A percentile compares a stretch with the other conserved stretches of the same genome.
Evolutionary conservation across 2,888 invertebrate genomes (phyloP).

Genomic region (Heliconius aoede): DNA sequence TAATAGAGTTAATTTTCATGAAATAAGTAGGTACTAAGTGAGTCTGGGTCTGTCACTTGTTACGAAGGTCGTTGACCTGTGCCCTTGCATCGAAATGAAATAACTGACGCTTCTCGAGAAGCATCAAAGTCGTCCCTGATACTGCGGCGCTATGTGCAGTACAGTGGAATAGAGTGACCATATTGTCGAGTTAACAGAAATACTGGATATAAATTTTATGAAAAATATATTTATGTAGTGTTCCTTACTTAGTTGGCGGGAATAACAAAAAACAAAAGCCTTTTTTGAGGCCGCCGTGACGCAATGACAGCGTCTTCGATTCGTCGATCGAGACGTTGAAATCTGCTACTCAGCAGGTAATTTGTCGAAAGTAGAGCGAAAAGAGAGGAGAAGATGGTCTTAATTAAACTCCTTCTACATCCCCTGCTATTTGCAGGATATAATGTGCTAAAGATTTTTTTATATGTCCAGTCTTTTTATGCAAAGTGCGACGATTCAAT

Average conservation of each 20-base stretch:
- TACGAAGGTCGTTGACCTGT: constrained; percentile 58
- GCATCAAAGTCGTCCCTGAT: constrained; percentile 57
- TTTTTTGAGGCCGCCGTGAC: no score
- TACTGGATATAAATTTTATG: not conserved
- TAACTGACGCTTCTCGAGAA: constrained; percentile 58
- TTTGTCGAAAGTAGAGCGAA: no score
- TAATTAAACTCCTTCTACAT: no score
- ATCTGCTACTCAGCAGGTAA: no score
- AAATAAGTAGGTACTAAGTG: constrained; percentile 12
- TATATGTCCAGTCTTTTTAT: not conserved
- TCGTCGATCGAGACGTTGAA: no score
- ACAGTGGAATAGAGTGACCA: constrained; percentile 43
- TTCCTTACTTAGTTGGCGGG: no score
- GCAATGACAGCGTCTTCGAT: no score
- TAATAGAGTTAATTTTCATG: constrained; percentile 10
- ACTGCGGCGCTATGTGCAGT: constrained; percentile 49
- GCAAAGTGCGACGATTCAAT: not conserved
- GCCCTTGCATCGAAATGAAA: constrained; percentile 57
- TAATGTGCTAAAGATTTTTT: no score
- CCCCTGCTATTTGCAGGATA: no score
- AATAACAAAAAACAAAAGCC: not conserved
- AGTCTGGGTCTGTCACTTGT: constrained; percentile 48
- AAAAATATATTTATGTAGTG: no score
- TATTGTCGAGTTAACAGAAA: not conserved
- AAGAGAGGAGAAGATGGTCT: no score